A percentile compares a stretch with the other conserved stretches of the same genome.
phyloP scores from a whole-genome alignment of 2,113 vertebrate species.

The Zosterops pallidus region DNA sequence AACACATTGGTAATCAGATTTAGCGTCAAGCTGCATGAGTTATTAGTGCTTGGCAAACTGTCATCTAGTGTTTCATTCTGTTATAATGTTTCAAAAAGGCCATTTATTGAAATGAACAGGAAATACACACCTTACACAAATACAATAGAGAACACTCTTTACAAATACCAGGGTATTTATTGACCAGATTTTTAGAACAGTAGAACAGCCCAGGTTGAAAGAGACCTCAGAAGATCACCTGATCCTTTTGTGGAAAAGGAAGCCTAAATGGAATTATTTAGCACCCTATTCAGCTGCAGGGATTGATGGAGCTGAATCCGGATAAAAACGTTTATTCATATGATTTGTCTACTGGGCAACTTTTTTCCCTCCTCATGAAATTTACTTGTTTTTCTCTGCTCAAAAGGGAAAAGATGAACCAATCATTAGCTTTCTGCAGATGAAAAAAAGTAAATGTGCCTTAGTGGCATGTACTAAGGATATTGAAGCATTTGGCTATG shows the following conservation, averaged over 20 bases:
- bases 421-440: background rate
- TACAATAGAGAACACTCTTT: background rate
- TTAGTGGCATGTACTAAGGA: background rate
- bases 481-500: background rate
- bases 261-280: background rate
- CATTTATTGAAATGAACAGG: background rate
- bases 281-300: background rate
- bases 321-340: background rate
- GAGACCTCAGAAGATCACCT: background rate
- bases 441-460: background rate
- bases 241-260: background rate
- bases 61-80: background rate
- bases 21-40: background rate
- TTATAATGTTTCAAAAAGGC: background rate
- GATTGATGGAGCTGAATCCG: background rate
- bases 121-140: constrained; percentile 25
- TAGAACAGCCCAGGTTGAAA: background rate
- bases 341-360: background rate
- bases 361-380: background rate
- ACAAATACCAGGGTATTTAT: background rate
- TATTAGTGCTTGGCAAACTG: constrained; percentile 19
- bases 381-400: background rate
- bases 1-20: constrained; percentile 38
- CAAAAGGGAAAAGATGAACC: background rate
- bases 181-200: background rate